These are phyloP conservation scores for Amniataba percoides DNA, from an alignment of 2,797 vertebrate genomes.

Conservation along the genomic window DNA sequence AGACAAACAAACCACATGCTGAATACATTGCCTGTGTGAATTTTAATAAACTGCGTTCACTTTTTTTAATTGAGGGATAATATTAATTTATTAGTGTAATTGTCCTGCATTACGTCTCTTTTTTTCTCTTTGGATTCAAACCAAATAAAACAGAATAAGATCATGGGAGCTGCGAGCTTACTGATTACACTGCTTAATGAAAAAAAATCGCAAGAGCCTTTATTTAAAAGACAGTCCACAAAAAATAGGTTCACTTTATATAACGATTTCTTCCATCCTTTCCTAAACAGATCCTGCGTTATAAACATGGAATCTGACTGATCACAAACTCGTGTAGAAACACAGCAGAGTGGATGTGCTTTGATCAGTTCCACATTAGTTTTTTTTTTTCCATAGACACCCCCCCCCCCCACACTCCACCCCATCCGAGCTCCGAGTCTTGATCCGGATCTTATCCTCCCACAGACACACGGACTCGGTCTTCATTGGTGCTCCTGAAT, in stretches of 20 bases:
- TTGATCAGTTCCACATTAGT: neutral
- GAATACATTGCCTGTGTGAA: neutral
- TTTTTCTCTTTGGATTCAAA: neutral
- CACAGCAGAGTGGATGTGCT: neutral
- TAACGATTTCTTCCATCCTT: neutral
- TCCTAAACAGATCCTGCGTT: neutral
- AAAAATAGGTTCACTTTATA: neutral
- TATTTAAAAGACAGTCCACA: neutral
- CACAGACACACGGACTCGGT: constrained; percentile 59
- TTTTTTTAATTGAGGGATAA: neutral
- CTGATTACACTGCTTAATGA: neutral
- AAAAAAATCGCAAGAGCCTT: neutral
- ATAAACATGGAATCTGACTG: neutral
- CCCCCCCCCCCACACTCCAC: constrained; percentile 4
- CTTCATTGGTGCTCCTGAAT: constrained; percentile 69
- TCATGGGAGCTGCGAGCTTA: too few species aligned
- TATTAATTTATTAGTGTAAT: neutral
- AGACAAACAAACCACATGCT: too few species aligned
- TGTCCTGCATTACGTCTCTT: neutral
- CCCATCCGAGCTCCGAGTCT: constrained; percentile 1
- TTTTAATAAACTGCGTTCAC: neutral
- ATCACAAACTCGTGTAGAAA: neutral
- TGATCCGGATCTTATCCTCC: constrained; percentile 64
- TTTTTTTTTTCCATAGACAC: neutral
- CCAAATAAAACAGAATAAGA: neutral